Evolutionary conservation across 2,113 vertebrate species (phyloP).

Genomic region (Mellivora capensis): DNA sequence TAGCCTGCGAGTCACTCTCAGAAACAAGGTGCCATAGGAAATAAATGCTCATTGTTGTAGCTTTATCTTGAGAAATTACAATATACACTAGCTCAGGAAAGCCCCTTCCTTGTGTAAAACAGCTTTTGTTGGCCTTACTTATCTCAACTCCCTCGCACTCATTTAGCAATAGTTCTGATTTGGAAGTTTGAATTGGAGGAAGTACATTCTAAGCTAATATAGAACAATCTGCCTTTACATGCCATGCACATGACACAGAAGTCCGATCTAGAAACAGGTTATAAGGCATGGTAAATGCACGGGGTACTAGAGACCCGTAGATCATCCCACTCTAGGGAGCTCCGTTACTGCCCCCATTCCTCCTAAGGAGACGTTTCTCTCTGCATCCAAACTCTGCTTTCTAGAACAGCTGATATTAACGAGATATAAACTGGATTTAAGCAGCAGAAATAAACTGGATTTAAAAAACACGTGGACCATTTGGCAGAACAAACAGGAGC

Average conservation of each 20-base stretch:
- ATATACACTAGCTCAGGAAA: not conserved
- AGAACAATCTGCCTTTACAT: not conserved
- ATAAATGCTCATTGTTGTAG: not conserved
- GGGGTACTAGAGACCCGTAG: not conserved
- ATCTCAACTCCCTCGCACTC: not conserved
- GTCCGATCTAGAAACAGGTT: not conserved
- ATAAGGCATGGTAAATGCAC: not conserved
- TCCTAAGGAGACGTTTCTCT: not conserved
- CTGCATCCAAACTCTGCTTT: not conserved
- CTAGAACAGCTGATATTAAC: not conserved
- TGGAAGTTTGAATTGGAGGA: not conserved
- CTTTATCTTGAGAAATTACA: not conserved
- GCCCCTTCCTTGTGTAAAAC: not conserved
- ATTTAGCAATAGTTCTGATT: not conserved
- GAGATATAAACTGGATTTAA: not conserved
- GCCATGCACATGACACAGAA: not conserved
- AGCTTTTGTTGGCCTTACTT: not conserved
- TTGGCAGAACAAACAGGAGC: not conserved
- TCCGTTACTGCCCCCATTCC: not conserved
- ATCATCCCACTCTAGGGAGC: not conserved
- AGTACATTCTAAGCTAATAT: not conserved
- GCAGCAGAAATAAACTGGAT: not conserved
- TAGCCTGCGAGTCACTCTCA: not conserved
- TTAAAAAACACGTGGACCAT: not conserved
- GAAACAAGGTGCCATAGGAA: not conserved